Evolutionary conservation across 2,113 vertebrate species (phyloP).

Genomic region (Myiozetetes cayanensis): DNA sequence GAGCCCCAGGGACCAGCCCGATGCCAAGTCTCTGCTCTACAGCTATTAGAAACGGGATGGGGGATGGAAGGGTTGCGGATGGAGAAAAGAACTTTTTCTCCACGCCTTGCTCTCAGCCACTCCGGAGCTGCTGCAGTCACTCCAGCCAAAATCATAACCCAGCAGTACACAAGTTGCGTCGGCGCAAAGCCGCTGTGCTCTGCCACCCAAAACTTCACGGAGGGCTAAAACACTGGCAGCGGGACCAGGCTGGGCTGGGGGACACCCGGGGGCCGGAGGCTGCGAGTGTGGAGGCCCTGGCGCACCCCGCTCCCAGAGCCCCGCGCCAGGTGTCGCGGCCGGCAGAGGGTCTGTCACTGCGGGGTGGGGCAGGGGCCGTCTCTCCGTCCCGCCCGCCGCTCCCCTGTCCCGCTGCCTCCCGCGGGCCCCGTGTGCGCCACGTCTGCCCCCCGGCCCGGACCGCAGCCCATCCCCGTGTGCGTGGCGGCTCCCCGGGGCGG

Average conservation of each 20-base stretch:
- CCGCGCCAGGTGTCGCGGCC: fast-evolving
- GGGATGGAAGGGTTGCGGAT: too few species aligned
- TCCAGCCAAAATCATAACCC: background rate
- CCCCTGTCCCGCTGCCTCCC: background rate
- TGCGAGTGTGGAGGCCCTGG: background rate
- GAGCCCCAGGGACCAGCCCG: background rate
- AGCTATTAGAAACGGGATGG: background rate
- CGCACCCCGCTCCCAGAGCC: background rate
- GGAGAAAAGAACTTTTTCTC: background rate
- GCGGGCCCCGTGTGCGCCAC: background rate
- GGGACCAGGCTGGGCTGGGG: too few species aligned
- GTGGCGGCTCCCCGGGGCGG: slow-evolving; percentile 3
- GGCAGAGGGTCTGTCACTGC: too few species aligned
- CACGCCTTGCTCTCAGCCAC: background rate
- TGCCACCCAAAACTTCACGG: background rate
- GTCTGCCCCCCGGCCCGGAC: background rate
- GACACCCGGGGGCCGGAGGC: fast-evolving
- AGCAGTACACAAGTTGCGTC: background rate
- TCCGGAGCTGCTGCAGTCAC: background rate
- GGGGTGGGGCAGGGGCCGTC: fast-evolving
- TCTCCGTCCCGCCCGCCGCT: too few species aligned
- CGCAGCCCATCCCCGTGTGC: background rate
- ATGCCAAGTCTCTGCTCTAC: background rate
- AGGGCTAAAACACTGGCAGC: background rate
- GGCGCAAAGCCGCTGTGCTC: background rate